Conservation (phyloP, 2,797 vertebrate genomes). For the Hoplostethus mediterraneus region DNA sequence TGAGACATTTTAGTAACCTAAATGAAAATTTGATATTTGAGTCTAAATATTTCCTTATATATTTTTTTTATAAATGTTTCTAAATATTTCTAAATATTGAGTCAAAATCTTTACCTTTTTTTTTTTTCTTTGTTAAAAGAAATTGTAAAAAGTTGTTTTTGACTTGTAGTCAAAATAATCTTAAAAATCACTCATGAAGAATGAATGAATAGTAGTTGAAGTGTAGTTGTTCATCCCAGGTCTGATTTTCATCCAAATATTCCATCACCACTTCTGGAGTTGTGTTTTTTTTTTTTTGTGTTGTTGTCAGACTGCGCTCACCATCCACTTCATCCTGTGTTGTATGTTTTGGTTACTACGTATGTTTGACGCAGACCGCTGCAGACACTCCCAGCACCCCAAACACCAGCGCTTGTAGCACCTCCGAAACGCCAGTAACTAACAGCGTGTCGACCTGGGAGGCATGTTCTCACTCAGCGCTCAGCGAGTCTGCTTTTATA, state of each 20-base stretch:
- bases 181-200: no score
- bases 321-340: slow-evolving; percentile 57
- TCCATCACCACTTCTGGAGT: background rate
- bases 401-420: slow-evolving; percentile 81
- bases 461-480: slow-evolving; percentile 60
- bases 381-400: slow-evolving; percentile 52
- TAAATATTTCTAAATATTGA: no score
- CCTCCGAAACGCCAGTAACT: slow-evolving; percentile 69
- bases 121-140: no score
- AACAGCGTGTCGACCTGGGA: slow-evolving; percentile 62
- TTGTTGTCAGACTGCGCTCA: slow-evolving; percentile 11
- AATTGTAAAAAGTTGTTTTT: no score
- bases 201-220: no score
- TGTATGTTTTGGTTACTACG: slow-evolving; percentile 62
- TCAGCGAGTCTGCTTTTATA: slow-evolving; percentile 11
- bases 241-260: slow-evolving; percentile 36
- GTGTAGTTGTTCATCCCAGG: background rate
- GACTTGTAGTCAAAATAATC: background rate
- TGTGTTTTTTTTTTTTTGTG: slow-evolving; percentile 20
- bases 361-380: slow-evolving; percentile 72
- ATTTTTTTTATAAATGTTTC: no score
- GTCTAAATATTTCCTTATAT: no score
- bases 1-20: no score
- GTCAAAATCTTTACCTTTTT: no score
- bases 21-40: no score